A percentile compares a stretch with the other conserved stretches of the same genome.
Conservation (phyloP, 2,797 vertebrate species). For the Periophthalmus magnuspinnatus region DNA sequence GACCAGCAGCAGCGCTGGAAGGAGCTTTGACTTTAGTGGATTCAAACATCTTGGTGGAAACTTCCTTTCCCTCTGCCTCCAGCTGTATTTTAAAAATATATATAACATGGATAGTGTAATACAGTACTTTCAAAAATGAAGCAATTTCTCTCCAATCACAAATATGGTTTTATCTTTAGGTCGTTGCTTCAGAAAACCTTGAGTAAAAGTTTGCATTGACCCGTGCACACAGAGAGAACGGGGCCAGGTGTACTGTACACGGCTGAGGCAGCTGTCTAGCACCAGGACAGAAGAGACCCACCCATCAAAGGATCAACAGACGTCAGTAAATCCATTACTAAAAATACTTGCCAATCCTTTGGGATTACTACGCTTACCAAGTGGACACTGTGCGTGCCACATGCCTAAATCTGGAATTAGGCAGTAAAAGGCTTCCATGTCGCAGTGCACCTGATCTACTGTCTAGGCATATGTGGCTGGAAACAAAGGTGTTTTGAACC, state of each 20-base stretch:
- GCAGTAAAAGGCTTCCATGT: conserved; percentile 67
- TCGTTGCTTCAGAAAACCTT: no score
- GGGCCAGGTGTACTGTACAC: conserved; percentile 18
- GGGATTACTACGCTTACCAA: conserved; percentile 75
- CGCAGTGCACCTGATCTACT: conserved; percentile 62
- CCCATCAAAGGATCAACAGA: conserved; percentile 74
- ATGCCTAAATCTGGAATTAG: conserved; percentile 69
- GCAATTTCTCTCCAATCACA: not conserved
- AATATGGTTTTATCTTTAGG: no score
- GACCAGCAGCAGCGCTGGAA: not conserved
- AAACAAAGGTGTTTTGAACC: conserved; percentile 33
- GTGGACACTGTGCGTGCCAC: conserved; percentile 69
- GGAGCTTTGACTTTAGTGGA: not conserved
- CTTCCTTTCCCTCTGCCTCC: not conserved
- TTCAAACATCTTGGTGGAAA: not conserved
- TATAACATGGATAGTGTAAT: not conserved
- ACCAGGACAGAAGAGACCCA: conserved; percentile 51
- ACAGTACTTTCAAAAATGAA: not conserved
- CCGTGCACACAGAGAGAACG: not conserved
- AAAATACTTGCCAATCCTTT: conserved; percentile 79
- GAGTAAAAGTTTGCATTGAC: not conserved
- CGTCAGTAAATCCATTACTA: conserved; percentile 76
- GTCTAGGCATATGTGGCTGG: conserved; percentile 39
- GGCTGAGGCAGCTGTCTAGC: conserved; percentile 21
- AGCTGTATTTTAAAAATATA: not conserved